Percentiles rank a stretch among this genome's conserved stretches.
Conservation (phyloP, 2,797 vertebrate species). For the Pseudochirops corinnae region DNA sequence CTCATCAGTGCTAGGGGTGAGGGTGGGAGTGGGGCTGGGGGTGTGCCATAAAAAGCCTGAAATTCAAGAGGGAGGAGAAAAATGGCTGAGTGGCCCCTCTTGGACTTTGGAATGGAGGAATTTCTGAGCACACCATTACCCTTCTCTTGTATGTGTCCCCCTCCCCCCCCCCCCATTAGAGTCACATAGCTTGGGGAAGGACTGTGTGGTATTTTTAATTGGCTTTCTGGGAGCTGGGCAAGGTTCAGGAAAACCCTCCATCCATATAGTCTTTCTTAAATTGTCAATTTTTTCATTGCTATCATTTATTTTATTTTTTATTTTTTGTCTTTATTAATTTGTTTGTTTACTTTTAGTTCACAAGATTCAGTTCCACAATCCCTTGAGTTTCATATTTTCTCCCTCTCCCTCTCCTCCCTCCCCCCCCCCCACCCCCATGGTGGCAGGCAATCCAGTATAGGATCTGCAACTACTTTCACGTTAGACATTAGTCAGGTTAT, state of each 20-base stretch:
- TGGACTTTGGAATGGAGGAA: neutral
- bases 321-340: too few relatives aligned
- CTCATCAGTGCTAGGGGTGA: neutral
- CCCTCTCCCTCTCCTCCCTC: too few relatives aligned
- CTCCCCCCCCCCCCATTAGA: neutral
- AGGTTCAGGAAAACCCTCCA: neutral
- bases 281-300: neutral
- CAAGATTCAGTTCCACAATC: too few relatives aligned
- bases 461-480: too few relatives aligned
- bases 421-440: too few relatives aligned
- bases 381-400: too few relatives aligned
- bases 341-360: too few relatives aligned
- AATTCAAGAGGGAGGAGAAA: neutral
- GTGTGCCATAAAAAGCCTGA: neutral
- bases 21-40: neutral
- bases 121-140: neutral
- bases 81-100: neutral
- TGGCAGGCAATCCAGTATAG: too few relatives aligned
- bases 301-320: neutral
- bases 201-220: neutral
- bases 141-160: neutral
- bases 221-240: neutral
- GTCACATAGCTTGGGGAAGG: neutral
- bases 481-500: too few relatives aligned
- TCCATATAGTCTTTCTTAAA: neutral